Evolutionary conservation across 2,113 vertebrate genomes (phyloP).

Genomic region (Psilopsiagon aymara): DNA sequence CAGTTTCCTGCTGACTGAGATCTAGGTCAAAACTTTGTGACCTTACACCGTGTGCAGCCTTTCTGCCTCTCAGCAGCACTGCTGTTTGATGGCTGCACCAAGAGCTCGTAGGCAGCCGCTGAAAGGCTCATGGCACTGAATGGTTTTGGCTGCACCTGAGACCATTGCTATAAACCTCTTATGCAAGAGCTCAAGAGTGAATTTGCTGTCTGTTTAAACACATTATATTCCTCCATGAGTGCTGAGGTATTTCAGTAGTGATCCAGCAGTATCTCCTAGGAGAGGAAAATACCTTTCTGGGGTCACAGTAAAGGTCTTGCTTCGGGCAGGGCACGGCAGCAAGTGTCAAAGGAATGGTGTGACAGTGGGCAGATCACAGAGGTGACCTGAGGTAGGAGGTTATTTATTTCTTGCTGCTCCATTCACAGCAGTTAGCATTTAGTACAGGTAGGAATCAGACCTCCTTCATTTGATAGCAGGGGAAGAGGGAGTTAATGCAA

Average conservation of each 20-base stretch:
- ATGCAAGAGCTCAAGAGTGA: background rate
- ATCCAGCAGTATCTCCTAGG: background rate
- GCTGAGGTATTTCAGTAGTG: background rate
- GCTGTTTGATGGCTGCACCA: background rate
- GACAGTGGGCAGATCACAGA: background rate
- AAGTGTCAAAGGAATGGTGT: background rate
- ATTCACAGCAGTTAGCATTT: background rate
- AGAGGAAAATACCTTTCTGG: background rate
- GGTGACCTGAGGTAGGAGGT: background rate
- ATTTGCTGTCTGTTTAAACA: background rate
- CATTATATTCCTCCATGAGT: background rate
- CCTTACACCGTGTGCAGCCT: slow-evolving; percentile 31
- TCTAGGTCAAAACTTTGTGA: slow-evolving; percentile 64
- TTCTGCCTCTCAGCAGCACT: background rate
- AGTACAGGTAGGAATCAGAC: background rate
- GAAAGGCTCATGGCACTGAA: background rate
- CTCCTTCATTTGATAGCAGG: background rate
- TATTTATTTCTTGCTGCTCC: slow-evolving; percentile 4
- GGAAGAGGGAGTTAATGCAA: slow-evolving; percentile 15
- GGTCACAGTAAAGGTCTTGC: background rate
- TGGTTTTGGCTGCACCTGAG: background rate
- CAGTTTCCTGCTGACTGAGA: slow-evolving; percentile 55
- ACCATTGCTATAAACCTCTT: background rate
- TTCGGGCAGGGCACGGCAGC: background rate
- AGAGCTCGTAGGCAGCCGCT: background rate